Conservation (phyloP, 2,797 vertebrate genomes). For the Apogon hyalosoma region DNA sequence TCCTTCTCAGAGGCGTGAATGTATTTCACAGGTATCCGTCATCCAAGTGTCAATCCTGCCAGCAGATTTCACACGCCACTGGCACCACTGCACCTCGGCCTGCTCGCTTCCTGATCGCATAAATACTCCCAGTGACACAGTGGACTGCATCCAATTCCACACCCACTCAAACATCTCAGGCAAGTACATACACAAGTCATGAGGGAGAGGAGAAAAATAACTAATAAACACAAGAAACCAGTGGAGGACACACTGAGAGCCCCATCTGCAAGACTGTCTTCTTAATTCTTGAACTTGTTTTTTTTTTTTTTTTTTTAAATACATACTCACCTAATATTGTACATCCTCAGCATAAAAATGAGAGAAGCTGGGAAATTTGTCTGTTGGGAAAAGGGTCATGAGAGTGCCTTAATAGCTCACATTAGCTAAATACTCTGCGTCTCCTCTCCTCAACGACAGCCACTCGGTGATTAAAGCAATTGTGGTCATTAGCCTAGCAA, state of each 20-base stretch:
- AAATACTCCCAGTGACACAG: conserved; percentile 76
- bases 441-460: conserved; percentile 59
- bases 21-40: conserved; percentile 87
- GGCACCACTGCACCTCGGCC: conserved; percentile 75
- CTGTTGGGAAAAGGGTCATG: conserved; percentile 60
- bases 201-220: conserved; percentile 22
- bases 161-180: conserved; percentile 65
- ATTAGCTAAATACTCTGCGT: conserved; percentile 62
- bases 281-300: conserved; percentile 22
- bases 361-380: conserved; percentile 43
- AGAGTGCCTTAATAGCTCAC: conserved; percentile 53
- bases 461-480: conserved; percentile 68
- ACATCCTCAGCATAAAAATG: conserved; percentile 41
- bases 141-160: conserved; percentile 80
- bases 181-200: conserved; percentile 65
- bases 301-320: conserved; percentile 7
- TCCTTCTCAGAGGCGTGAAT: conserved; percentile 81
- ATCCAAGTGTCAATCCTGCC: conserved; percentile 84
- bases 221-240: conserved; percentile 55
- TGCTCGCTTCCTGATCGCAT: conserved; percentile 76
- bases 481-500: conserved; percentile 70
- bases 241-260: conserved; percentile 35
- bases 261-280: conserved; percentile 41
- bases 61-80: conserved; percentile 87
- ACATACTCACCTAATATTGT: conserved; percentile 28